phyloP scores from a whole-genome alignment of 1,140 invertebrate species.

The Drosophila tsacasi region DNA sequence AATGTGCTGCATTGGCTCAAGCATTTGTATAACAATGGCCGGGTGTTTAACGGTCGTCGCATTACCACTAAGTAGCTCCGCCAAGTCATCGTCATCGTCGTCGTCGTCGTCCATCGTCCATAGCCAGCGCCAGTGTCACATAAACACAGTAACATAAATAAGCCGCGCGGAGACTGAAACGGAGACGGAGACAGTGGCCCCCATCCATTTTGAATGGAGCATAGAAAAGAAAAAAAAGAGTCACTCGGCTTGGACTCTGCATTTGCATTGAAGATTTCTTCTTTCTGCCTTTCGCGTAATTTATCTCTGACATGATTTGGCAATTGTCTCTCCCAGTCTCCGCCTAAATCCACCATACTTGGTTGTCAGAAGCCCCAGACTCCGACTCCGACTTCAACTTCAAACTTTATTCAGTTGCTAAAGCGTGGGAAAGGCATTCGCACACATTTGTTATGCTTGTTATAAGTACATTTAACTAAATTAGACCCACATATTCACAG shows the following conservation, averaged over 20 bases:
- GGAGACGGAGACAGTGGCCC: slow-evolving; percentile 31
- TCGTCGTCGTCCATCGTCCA: slow-evolving; percentile 16
- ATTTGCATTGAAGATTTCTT: slow-evolving; percentile 57
- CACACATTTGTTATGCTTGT: slow-evolving; percentile 38
- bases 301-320: slow-evolving; percentile 67
- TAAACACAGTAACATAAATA: slow-evolving; percentile 75
- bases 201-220: slow-evolving; percentile 45
- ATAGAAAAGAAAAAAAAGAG: slow-evolving; percentile 22
- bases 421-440: slow-evolving; percentile 70
- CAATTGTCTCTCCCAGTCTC: slow-evolving; percentile 24
- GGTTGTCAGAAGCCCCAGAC: slow-evolving; percentile 37
- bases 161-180: slow-evolving; percentile 18
- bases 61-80: slow-evolving; percentile 69
- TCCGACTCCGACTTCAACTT: neutral
- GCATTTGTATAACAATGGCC: slow-evolving; percentile 39
- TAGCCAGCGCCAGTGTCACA: slow-evolving; percentile 37
- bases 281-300: slow-evolving; percentile 60
- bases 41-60: slow-evolving; percentile 56
- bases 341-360: slow-evolving; percentile 18
- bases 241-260: slow-evolving; percentile 26
- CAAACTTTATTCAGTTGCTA: slow-evolving; percentile 43
- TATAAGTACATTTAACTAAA: slow-evolving; percentile 52
- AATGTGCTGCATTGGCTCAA: slow-evolving; percentile 10
- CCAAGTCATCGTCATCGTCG: slow-evolving; percentile 21
- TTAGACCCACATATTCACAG: slow-evolving; percentile 28